Percentiles rank a stretch among this genome's conserved stretches.
Evolutionary conservation across 1,140 invertebrate genomes (phyloP).

Genomic region (Bombus impatiens): DNA sequence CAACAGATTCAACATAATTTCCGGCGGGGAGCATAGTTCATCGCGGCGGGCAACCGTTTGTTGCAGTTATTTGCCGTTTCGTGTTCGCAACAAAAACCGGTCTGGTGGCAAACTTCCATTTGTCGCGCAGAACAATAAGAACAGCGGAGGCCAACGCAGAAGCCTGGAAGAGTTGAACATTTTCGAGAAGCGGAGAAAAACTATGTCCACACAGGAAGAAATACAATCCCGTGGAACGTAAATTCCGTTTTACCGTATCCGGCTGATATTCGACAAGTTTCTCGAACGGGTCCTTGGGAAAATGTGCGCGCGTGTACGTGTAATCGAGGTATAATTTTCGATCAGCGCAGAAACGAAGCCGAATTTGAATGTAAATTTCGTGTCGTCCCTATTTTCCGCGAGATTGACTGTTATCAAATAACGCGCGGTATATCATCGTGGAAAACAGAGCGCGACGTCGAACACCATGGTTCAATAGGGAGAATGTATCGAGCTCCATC

Average conservation of each 20-base stretch:
- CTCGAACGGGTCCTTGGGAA: neutral
- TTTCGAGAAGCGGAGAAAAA: neutral
- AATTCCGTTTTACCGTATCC: neutral
- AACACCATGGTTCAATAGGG: neutral
- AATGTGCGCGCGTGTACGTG: neutral
- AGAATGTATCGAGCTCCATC: neutral
- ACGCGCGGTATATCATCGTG: conserved; percentile 9
- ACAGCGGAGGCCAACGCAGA: neutral
- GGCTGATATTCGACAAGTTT: neutral
- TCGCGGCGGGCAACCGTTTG: neutral
- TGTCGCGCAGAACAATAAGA: conserved; percentile 2
- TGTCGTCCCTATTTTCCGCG: conserved; percentile 24
- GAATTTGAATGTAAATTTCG: conserved; percentile 37
- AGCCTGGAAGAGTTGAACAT: too few species aligned
- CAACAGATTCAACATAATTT: neutral
- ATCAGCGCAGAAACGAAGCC: neutral
- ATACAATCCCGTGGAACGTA: neutral
- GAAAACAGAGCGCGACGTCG: neutral
- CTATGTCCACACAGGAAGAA: too few species aligned
- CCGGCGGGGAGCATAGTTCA: neutral
- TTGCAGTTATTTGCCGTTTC: neutral
- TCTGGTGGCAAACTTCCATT: neutral
- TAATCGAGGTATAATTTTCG: conserved; percentile 31
- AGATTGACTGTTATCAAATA: conserved; percentile 40
- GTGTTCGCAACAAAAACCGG: neutral